Conservation (phyloP, 2,113 vertebrate species). For the Atherinomorus stipes region DNA sequence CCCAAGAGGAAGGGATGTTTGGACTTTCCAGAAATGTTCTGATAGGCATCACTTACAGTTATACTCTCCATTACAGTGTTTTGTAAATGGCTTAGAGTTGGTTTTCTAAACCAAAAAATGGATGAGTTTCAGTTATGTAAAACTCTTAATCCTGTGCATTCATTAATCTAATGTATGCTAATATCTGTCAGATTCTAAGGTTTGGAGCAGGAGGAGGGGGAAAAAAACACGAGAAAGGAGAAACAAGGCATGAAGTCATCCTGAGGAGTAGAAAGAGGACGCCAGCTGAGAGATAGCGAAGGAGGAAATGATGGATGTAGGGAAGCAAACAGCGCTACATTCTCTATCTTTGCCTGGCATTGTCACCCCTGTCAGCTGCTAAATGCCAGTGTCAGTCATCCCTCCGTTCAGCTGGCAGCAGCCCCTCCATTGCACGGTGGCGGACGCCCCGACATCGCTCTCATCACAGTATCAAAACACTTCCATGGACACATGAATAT, state of each 20-base stretch:
- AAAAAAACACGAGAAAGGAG: neutral
- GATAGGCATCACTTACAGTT: constrained; percentile 35
- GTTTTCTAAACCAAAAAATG: neutral
- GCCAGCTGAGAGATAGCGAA: constrained; percentile 23
- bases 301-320: constrained; percentile 64
- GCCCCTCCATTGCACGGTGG: constrained; percentile 38
- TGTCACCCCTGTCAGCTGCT: constrained; percentile 70
- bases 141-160: neutral
- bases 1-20: constrained; percentile 21
- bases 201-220: neutral
- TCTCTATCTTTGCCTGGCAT: constrained; percentile 76
- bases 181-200: constrained; percentile 6
- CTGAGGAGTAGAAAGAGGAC: constrained; percentile 18
- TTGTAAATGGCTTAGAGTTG: neutral
- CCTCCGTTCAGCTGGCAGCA: constrained; percentile 68
- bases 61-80: neutral
- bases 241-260: constrained; percentile 18
- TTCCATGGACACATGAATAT: constrained; percentile 32
- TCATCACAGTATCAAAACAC: constrained; percentile 48
- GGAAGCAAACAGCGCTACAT: constrained; percentile 68
- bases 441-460: constrained; percentile 17
- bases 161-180: constrained; percentile 3
- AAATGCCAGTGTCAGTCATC: constrained; percentile 81
- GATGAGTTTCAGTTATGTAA: neutral
- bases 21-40: constrained; percentile 42